Percentiles rank a stretch among this genome's conserved stretches.
These are phyloP conservation scores for Drosophila carrolli DNA, from an alignment of 1,140 invertebrate genomes.

Conservation along the genomic window DNA sequence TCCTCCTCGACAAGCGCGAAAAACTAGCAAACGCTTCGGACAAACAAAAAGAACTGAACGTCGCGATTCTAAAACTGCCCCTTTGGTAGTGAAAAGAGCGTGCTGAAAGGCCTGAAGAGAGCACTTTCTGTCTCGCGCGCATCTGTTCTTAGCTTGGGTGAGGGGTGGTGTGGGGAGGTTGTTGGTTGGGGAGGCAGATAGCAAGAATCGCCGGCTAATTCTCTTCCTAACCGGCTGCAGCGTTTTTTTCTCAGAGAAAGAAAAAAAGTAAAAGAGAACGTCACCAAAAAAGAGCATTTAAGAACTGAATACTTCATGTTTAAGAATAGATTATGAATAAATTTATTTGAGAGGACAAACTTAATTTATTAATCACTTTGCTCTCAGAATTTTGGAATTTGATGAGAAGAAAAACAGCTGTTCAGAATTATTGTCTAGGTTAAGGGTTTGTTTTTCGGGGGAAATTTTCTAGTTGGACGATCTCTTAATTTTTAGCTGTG, in stretches of 20 bases:
- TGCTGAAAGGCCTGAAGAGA: background rate
- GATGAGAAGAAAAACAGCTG: conserved; percentile 7
- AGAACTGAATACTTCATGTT: conserved; percentile 1
- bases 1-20: conserved; percentile 9
- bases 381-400: background rate
- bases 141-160: background rate
- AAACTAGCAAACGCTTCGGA: conserved; percentile 25
- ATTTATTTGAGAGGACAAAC: background rate
- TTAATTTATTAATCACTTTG: background rate
- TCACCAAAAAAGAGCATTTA: background rate
- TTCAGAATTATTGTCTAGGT: conserved; percentile 9
- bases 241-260: background rate
- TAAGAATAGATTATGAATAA: background rate
- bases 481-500: background rate
- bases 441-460: background rate
- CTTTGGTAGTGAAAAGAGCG: background rate
- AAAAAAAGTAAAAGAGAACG: background rate
- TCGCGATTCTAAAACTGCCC: conserved; percentile 35
- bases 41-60: conserved; percentile 38
- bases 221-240: conserved; percentile 13
- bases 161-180: background rate
- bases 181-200: background rate
- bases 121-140: background rate
- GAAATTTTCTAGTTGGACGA: background rate
- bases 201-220: conserved; percentile 11